phyloP scores from a whole-genome alignment of 1,140 invertebrate species.

The Meloidogyne floridensis region DNA sequence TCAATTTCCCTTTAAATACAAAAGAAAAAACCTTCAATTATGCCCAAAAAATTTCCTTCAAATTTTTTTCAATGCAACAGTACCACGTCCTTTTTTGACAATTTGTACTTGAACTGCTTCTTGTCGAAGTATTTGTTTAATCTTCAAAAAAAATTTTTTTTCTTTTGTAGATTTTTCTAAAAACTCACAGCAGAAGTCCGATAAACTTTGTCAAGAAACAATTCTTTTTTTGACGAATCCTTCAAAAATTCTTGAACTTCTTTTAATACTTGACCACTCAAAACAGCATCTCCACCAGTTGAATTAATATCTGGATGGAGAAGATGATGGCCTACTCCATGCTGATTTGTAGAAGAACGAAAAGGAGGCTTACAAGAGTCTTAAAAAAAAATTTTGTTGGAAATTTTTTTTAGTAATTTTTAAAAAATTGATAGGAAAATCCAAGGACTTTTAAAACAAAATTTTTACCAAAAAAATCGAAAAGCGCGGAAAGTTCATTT shows the following conservation, averaged over 20 bases:
- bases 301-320: constrained; percentile 2
- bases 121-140: constrained; percentile 31
- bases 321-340: neutral
- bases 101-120: constrained; percentile 26
- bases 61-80: constrained; percentile 29
- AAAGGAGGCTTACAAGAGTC: neutral
- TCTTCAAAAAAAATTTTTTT: constrained; percentile 18
- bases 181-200: constrained; percentile 31
- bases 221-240: constrained; percentile 28
- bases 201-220: constrained; percentile 34
- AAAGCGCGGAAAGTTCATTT: too few species aligned
- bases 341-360: neutral
- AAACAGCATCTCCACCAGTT: constrained; percentile 1
- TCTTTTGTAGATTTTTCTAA: too few species aligned
- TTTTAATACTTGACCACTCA: constrained; percentile 20
- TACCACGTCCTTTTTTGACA: constrained; percentile 39
- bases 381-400: neutral
- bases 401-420: too few species aligned
- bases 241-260: constrained; percentile 33
- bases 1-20: neutral
- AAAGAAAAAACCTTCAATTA: neutral
- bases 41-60: neutral
- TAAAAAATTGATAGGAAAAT: too few species aligned
- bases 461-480: too few species aligned
- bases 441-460: too few species aligned